Percentiles rank a stretch among this genome's conserved stretches.
These are phyloP conservation scores for Apeltes quadracus DNA, from an alignment of 2,113 vertebrate species.

Conservation along the genomic window DNA sequence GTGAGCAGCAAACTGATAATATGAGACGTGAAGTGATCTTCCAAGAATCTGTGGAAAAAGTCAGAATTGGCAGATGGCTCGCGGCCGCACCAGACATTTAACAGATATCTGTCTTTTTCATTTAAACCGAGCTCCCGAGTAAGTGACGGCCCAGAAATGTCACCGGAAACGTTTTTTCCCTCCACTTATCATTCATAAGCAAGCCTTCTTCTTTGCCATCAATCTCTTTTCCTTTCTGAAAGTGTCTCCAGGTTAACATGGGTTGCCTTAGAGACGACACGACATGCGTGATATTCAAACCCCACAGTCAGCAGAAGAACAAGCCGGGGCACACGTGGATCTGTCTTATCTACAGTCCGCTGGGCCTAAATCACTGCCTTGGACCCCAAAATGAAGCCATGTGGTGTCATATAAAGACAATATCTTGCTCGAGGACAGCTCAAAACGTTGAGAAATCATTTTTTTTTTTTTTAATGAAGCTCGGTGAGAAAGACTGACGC, in stretches of 20 bases:
- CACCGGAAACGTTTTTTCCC: background rate
- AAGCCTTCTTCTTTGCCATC: background rate
- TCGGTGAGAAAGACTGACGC: constrained; percentile 7
- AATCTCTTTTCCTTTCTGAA: background rate
- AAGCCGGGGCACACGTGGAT: background rate
- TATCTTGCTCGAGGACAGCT: constrained; percentile 3
- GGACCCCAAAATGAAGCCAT: constrained; percentile 16
- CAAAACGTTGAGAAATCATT: background rate
- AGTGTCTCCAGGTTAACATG: background rate
- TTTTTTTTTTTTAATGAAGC: background rate
- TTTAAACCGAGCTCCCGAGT: background rate
- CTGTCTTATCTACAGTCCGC: background rate
- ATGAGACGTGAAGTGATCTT: constrained; percentile 17
- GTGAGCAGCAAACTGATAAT: background rate
- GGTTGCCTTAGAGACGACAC: constrained; percentile 5
- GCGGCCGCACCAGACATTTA: constrained; percentile 24
- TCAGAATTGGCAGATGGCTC: constrained; percentile 43
- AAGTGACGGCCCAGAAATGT: background rate
- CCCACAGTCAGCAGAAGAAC: background rate
- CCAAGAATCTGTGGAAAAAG: constrained; percentile 33
- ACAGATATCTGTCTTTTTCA: constrained; percentile 14
- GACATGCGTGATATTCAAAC: background rate
- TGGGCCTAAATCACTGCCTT: background rate
- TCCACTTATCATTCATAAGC: background rate
- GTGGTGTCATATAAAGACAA: constrained; percentile 28